Percentiles rank a stretch among this genome's conserved stretches.
Evolutionary conservation across 2,888 invertebrate genomes (phyloP).

Genomic region (Chrysomela aeneicollis): DNA sequence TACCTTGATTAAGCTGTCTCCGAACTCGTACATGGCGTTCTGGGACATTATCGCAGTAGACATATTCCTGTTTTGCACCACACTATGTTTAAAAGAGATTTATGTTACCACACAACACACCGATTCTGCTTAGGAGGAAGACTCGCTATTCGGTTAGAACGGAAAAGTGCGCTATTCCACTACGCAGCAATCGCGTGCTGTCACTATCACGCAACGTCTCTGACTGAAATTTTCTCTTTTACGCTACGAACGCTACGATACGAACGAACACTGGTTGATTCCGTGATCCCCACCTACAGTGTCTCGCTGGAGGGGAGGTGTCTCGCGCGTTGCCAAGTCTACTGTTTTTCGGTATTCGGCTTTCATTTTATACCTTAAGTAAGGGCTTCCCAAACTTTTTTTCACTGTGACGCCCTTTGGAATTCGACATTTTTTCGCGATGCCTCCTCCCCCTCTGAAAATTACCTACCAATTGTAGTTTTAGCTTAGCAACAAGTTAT

Average conservation of each 20-base stretch:
- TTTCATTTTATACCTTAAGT: background rate
- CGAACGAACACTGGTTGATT: conserved; percentile 21
- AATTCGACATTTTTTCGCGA: no score
- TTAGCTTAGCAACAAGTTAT: no score
- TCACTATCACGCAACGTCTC: conserved; percentile 43
- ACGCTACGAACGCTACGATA: conserved; percentile 14
- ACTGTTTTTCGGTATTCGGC: background rate
- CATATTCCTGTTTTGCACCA: conserved; percentile 62
- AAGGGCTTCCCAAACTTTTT: no score
- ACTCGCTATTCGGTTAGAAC: conserved; percentile 49
- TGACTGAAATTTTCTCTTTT: conserved; percentile 40
- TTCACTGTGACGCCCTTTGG: no score
- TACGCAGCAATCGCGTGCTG: conserved; percentile 53
- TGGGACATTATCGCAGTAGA: conserved; percentile 82
- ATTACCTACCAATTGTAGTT: no score
- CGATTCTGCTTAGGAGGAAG: conserved; percentile 54
- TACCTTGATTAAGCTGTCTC: conserved; percentile 79
- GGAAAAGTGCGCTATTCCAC: conserved; percentile 53
- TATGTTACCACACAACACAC: conserved; percentile 47
- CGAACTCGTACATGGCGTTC: conserved; percentile 78
- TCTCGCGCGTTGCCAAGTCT: background rate
- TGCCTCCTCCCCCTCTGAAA: no score
- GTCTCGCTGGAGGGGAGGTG: conserved; percentile 17
- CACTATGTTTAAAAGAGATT: conserved; percentile 43
- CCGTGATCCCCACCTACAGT: conserved; percentile 24